phyloP scores from a whole-genome alignment of 2,888 invertebrate species.

The Volucella bombylans region DNA sequence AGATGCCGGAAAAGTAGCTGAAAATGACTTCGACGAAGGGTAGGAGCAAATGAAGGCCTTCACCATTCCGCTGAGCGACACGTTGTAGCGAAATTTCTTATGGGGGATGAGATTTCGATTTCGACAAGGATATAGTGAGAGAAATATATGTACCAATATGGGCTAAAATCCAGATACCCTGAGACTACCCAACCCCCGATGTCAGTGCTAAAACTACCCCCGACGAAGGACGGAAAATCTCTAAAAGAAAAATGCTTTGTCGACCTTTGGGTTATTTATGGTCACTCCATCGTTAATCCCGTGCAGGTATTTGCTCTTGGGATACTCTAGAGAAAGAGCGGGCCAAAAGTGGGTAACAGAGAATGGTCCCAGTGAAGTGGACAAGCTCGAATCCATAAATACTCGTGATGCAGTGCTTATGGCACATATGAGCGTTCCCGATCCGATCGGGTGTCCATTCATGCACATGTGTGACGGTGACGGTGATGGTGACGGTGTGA shows the following conservation, averaged over 20 bases:
- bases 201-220: no score
- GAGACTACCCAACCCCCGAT: slow-evolving; percentile 9
- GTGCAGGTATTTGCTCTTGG: slow-evolving; percentile 72
- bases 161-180: neutral
- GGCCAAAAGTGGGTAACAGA: neutral
- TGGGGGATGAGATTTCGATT: neutral
- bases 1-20: slow-evolving; percentile 62
- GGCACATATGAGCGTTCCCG: slow-evolving; percentile 47
- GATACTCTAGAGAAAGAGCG: slow-evolving; percentile 24
- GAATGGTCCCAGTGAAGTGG: slow-evolving; percentile 29
- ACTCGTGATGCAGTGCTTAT: slow-evolving; percentile 70
- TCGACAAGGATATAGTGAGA: slow-evolving; percentile 6
- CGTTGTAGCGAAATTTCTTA: no score
- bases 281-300: slow-evolving; percentile 70
- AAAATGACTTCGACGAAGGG: slow-evolving; percentile 25
- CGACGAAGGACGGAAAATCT: slow-evolving; percentile 44
- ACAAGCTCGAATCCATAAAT: slow-evolving; percentile 64
- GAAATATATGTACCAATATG: slow-evolving; percentile 27
- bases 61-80: slow-evolving; percentile 26
- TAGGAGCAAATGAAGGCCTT: slow-evolving; percentile 42
- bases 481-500: slow-evolving; percentile 2
- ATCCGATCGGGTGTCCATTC: slow-evolving; percentile 10
- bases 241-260: slow-evolving; percentile 59
- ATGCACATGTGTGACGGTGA: slow-evolving; percentile 50
- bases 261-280: slow-evolving; percentile 72